Percentiles rank a stretch among this genome's conserved stretches.
phyloP scores from a whole-genome alignment of 1,140 invertebrate genomes.

The Bathynomus jamesi region DNA sequence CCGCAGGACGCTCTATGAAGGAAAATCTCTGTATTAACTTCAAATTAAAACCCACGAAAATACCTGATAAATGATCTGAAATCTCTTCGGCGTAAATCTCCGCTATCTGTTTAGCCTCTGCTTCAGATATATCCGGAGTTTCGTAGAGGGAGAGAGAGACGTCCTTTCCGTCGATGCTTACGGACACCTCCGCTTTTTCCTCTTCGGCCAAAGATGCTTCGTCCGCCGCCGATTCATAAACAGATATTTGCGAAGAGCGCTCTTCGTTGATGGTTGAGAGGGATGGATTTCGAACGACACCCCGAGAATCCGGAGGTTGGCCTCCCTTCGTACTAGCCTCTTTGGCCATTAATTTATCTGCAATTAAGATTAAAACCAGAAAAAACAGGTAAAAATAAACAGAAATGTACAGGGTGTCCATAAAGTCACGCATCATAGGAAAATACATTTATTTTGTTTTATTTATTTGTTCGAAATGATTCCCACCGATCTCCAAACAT shows the following conservation, averaged over 20 bases:
- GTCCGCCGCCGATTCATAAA: slow-evolving; percentile 70
- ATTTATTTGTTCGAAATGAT: no score
- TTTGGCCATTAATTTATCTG: slow-evolving; percentile 37
- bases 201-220: slow-evolving; percentile 51
- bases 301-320: slow-evolving; percentile 42
- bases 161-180: slow-evolving; percentile 83
- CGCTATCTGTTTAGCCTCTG: slow-evolving; percentile 80
- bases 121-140: slow-evolving; percentile 81
- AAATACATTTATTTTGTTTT: no score
- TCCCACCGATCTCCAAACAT: no score
- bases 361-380: background rate
- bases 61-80: slow-evolving; percentile 73
- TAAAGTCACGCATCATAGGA: no score
- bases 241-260: slow-evolving; percentile 66
- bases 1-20: no score
- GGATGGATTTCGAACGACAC: slow-evolving; percentile 62
- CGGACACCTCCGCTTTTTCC: slow-evolving; percentile 73
- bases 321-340: background rate
- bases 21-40: no score
- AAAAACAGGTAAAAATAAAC: slow-evolving; percentile 7
- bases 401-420: no score
- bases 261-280: slow-evolving; percentile 85
- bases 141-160: slow-evolving; percentile 82
- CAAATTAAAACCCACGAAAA: no score
- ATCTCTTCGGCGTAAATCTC: slow-evolving; percentile 89